These are phyloP conservation scores for Sebastes oblongus DNA, from an alignment of 2,797 vertebrate species.

Conservation along the genomic window DNA sequence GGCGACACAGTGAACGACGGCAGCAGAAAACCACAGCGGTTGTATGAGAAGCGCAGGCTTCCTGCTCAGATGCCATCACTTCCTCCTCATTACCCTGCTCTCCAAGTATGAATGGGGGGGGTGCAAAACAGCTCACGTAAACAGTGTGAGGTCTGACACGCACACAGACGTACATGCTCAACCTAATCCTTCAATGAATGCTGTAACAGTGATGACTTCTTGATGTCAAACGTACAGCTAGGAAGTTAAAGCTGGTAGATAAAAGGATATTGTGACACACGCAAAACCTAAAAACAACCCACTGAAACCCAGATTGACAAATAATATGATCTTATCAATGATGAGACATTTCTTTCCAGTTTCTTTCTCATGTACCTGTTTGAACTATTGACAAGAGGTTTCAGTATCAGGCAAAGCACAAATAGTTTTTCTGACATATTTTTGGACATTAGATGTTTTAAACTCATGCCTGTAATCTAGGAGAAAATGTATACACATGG, in stretches of 20 bases:
- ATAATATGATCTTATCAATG: not conserved
- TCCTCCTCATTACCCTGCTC: constrained; percentile 74
- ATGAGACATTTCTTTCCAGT: not conserved
- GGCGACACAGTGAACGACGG: constrained; percentile 61
- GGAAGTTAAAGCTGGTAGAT: constrained; percentile 3
- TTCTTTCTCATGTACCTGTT: not conserved
- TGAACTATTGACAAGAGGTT: not conserved
- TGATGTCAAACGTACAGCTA: not conserved
- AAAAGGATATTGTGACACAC: constrained; percentile 7
- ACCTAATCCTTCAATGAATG: not conserved
- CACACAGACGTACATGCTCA: not conserved
- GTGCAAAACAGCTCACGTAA: constrained; percentile 51
- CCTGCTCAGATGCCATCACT: constrained; percentile 81
- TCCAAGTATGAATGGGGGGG: constrained; percentile 74
- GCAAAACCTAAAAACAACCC: not conserved
- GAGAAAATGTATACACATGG: not conserved
- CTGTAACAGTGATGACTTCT: not conserved
- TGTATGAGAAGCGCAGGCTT: constrained; percentile 71
- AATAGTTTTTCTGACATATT: not conserved
- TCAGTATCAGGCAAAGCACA: not conserved
- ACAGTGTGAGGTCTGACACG: constrained; percentile 18
- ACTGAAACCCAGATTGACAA: not conserved
- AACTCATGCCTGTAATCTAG: not conserved
- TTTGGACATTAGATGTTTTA: not conserved
- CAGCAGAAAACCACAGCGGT: constrained; percentile 77